Evolutionary conservation across 2,113 vertebrate genomes (phyloP), one percentile per base, ranked within the genome.

Genomic region (Lutjanus erythropterus): DNA sequence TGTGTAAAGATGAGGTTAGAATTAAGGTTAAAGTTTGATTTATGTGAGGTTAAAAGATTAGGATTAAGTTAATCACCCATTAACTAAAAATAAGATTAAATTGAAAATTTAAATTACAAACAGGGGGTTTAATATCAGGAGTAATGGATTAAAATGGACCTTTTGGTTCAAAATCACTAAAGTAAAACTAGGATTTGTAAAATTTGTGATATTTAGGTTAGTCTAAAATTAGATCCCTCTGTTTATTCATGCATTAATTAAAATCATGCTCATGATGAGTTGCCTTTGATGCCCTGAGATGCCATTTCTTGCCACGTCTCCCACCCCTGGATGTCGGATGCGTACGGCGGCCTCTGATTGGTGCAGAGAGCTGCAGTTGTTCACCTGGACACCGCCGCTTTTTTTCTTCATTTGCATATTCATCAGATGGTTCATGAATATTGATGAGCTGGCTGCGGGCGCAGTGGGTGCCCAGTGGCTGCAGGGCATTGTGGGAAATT

Each of bases 401-500:
- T 78, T 77, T 78, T n/a, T 21, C 0, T 2, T 2, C 62, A 92
- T 95, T 93, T 94, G 89, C 92, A 94, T 93, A 93, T 94, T 94
- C 94, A 95, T 95, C 92, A 89, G 87, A 88, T 85, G 84, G 60
- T 74, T 90, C 91, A 94, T 96, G 93, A 93, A 95, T 96, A 95
- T 95, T 95, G 90, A 96, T 94, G 84, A 74, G 61, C 78, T 78
- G 86, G 81, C 89, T 90, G 83, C 49, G 25, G 90, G 90, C 86
- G 71, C 92, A 88, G 84, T 91, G 90, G 92, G 91, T 90, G 85
- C 92, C 92, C 91, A 88, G 86, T 93, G 93, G 93, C 93, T 93
- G 94, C 94, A 89, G 95, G 95, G 94, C 93, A 95, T 95, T 94
- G 94, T 96, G 95, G 95, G 94, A 95, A 95, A 96, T 96, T 94